Evolutionary conservation across 2,113 vertebrate species (phyloP).

Genomic region (Petroica traversi): DNA sequence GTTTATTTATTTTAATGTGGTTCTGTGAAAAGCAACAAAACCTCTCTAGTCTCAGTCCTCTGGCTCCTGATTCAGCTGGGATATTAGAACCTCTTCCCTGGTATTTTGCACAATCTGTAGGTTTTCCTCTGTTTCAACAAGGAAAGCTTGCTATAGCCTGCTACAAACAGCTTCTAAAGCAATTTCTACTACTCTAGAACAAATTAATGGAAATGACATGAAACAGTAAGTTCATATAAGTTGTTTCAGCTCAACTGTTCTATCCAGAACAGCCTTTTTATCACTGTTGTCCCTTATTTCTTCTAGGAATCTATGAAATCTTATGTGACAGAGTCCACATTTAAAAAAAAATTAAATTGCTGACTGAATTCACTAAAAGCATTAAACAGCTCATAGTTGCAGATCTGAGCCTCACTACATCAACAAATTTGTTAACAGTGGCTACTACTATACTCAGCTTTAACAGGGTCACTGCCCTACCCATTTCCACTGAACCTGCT

Average conservation of each 20-base stretch:
- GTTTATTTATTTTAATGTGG: background rate
- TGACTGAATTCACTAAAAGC: background rate
- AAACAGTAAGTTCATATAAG: background rate
- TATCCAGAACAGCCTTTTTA: too few species aligned
- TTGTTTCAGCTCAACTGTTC: background rate
- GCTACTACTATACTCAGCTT: background rate
- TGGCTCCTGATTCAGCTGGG: background rate
- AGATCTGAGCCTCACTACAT: background rate
- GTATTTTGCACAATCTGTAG: background rate
- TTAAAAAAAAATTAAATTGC: accelerated
- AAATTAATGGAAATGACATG: background rate
- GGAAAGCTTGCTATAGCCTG: background rate
- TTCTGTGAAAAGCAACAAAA: background rate
- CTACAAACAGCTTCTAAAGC: background rate
- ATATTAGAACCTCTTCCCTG: background rate
- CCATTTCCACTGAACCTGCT: background rate
- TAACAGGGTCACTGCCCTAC: background rate
- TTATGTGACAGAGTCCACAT: background rate
- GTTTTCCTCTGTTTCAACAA: background rate
- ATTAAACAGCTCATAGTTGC: background rate
- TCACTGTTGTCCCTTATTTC: background rate
- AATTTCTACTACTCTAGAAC: background rate
- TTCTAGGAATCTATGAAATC: background rate
- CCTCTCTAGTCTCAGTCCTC: background rate
- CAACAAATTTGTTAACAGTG: background rate